phyloP scores from a whole-genome alignment of 1,140 invertebrate genomes.

The Euura lappo region DNA sequence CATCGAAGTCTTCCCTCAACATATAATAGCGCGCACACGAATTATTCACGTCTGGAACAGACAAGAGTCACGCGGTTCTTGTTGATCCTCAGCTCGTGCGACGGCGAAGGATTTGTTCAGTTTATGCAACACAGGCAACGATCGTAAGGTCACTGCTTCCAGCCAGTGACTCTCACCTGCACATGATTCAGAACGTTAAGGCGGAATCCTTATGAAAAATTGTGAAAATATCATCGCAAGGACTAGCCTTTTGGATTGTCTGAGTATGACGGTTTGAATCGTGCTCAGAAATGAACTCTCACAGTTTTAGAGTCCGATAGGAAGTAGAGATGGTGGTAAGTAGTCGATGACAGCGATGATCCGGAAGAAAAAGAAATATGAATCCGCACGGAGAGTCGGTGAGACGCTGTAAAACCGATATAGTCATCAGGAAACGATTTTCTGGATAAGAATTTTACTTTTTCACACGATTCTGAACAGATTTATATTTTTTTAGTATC shows the following conservation, averaged over 20 bases:
- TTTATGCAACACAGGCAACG: conserved; percentile 55
- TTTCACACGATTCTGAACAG: too few relatives aligned
- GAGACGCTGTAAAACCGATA: conserved; percentile 67
- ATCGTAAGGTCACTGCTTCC: conserved; percentile 64
- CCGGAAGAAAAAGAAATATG: conserved; percentile 47
- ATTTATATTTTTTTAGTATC: too few relatives aligned
- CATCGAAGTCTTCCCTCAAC: conserved; percentile 58
- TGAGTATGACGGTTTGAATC: too few relatives aligned
- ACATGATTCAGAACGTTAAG: conserved; percentile 7
- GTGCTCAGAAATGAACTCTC: conserved; percentile 38
- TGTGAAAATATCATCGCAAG: too few relatives aligned
- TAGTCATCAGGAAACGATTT: background rate
- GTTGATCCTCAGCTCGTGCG: conserved; percentile 49
- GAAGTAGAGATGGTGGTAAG: conserved; percentile 72
- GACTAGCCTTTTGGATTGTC: background rate
- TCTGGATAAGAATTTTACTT: too few relatives aligned
- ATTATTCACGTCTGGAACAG: conserved; percentile 63
- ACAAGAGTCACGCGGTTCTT: conserved; percentile 56
- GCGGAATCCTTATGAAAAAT: background rate
- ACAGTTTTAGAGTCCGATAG: conserved; percentile 53
- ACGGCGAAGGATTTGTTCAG: conserved; percentile 40
- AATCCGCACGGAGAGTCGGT: conserved; percentile 68
- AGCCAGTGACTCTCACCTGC: conserved; percentile 55
- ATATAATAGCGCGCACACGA: conserved; percentile 68
- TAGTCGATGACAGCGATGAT: conserved; percentile 57